These are phyloP conservation scores for Semaprochilodus insignis DNA, from an alignment of 2,797 vertebrate species.

Conservation along the genomic window DNA sequence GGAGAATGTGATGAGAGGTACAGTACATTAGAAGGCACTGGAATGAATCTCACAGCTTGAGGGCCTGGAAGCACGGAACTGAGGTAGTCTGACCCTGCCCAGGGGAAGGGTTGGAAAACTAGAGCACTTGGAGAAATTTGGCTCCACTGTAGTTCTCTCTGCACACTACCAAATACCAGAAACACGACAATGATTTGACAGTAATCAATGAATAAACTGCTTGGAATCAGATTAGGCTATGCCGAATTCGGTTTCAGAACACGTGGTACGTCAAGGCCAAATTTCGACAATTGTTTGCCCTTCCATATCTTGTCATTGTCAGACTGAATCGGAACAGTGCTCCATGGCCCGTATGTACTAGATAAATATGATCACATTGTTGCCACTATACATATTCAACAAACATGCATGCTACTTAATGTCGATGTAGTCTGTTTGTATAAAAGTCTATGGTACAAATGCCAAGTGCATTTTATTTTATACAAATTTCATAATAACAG, in stretches of 20 bases:
- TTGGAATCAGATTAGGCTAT: constrained; percentile 1
- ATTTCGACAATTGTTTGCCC: background rate
- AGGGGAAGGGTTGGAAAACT: constrained; percentile 5
- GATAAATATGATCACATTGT: constrained; percentile 58
- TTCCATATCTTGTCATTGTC: constrained; percentile 30
- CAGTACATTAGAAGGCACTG: constrained; percentile 68
- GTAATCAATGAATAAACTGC: background rate
- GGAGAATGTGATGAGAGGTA: constrained; percentile 54
- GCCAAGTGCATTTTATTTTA: constrained; percentile 61
- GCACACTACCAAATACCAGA: background rate
- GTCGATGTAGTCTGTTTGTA: constrained; percentile 52
- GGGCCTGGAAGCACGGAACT: constrained; percentile 57
- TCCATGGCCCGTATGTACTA: constrained; percentile 58
- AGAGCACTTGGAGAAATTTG: constrained; percentile 3
- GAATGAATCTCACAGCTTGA: constrained; percentile 66
- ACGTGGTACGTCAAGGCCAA: background rate
- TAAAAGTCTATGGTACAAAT: constrained; percentile 59
- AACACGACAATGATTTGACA: background rate
- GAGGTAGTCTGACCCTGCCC: constrained; percentile 48
- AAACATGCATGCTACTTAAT: constrained; percentile 58
- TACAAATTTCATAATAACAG: constrained; percentile 55
- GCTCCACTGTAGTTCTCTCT: constrained; percentile 10
- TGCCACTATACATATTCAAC: constrained; percentile 56
- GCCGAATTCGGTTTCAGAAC: background rate
- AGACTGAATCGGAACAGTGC: constrained; percentile 54